Base-by-base conservation (phyloP, 1,140 invertebrate species). In the Eufriesea mexicana region DNA sequence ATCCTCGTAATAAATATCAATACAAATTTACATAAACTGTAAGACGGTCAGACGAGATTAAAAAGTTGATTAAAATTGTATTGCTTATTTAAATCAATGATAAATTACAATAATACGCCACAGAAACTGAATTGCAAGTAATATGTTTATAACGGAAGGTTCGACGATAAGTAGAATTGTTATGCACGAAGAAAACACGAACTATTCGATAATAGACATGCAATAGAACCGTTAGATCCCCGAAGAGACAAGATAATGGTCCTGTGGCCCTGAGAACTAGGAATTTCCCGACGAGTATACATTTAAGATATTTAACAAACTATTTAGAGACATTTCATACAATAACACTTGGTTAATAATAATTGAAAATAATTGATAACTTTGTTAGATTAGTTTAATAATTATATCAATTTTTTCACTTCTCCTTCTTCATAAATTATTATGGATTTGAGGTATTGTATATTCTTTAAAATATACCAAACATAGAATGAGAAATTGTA, bases 181-280 rank as follows among this genome's bases (percentile, higher is more conserved):
- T 35, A 71, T 8, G 20, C 45, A 28, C 25, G 20, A 55, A 2
- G 25, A 55, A 42, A 55, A 55, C 18, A 35, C 20, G 51, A 72
- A n/a, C 28, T 55, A 20, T n/a, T 42, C 10, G 2, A 14, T 4
- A 10, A 55, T 42, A 20, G 35, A n/a, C 71, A 57, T n/a, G 71
- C 54, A 10, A 73, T 18, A 18, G 35, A 57, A 73, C 71, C 71
- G 71, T 73, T 73, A 73, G 20, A 73, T 57, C 71, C 51, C 35
- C 14, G 28, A 42, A 42, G 35, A n/a, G 49, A 73, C 51, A 73
- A 55, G 54, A 73, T 55, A 73, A 73, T 72, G 23, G 5, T 45
- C n/a, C 54, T 4, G 2, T 55, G n/a, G 49, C 49, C 47, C 51
- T 73, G 71, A 42, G 54, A 55, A n/a, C 28, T 7, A 14, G 0